Evolutionary conservation across 1,140 invertebrate genomes (phyloP).

Genomic region (Rhagoletis pomonella): DNA sequence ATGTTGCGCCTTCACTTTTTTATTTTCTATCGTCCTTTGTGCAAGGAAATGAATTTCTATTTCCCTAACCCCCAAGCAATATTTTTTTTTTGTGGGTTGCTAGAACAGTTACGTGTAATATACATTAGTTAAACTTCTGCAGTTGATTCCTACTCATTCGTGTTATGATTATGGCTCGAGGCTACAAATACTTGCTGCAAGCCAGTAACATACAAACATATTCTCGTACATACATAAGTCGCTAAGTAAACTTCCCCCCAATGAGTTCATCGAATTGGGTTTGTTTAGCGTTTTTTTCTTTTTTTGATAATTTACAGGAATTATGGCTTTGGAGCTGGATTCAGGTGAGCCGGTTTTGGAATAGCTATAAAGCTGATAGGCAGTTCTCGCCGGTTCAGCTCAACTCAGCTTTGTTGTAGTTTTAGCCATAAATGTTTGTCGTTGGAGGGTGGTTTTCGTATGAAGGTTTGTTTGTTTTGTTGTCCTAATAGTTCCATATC

Average conservation of each 20-base stretch:
- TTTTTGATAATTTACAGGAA: not conserved
- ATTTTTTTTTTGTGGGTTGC: not conserved
- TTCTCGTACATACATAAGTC: not conserved
- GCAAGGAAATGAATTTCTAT: conserved; percentile 42
- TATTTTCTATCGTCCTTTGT: not conserved
- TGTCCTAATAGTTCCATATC: conserved; percentile 19
- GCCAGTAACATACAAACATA: no score
- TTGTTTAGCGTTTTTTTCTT: not conserved
- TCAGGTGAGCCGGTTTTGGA: conserved; percentile 18
- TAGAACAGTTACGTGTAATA: not conserved
- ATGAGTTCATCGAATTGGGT: not conserved
- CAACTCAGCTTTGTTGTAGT: not conserved
- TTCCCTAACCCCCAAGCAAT: not conserved
- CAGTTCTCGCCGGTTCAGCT: not conserved
- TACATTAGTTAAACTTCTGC: not conserved
- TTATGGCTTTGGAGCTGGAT: not conserved
- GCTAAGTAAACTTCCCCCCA: not conserved
- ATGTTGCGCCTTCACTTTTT: no score
- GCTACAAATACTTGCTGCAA: not conserved
- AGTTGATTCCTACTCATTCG: not conserved
- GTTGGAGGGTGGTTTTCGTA: not conserved
- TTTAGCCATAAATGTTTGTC: not conserved
- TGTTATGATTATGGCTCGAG: not conserved
- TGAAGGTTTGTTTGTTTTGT: not conserved
- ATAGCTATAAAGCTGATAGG: not conserved